Base-by-base conservation (phyloP, 2,888 invertebrate species). In the Heliconius aoede region DNA sequence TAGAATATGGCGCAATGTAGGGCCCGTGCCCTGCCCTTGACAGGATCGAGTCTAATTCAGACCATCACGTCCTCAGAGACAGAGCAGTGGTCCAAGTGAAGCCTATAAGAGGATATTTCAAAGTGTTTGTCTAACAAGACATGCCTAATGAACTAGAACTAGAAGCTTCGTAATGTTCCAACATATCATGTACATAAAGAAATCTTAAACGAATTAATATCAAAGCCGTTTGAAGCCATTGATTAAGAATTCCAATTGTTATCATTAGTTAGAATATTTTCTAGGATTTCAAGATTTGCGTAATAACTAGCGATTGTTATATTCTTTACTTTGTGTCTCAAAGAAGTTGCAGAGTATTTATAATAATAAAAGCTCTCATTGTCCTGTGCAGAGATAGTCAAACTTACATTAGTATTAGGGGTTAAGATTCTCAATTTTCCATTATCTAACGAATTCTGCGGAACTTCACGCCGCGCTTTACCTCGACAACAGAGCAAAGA, bases 291-390 rank as follows among this genome's bases (percentile, higher is more conserved):
- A 36, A 40, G 60, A 61, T 28, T 61, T 72, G 21, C 40, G 8
- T 72, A 36, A 72, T 26, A 61, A 40, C 26, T 26, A 40, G 40
- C 30, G 28, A 28, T 51, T n/a, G 46, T 51, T 46, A 68, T 26
- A 69, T 28, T 60, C 30, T 40, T 26, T 36, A 40, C 60, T 61
- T 72, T 26, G 28, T 40, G 13, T 18, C 40, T 60, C 30, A 72
- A 61, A 72, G 72, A 60, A 72, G 30, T 72, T 40, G 40, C 24
- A 36, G 36, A 72, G 58, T 60, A 72, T 72, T 72, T 72, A 72
- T 72, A 72, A 72, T 40, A 72, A 61, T 61, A 72, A 72, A 61
- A 72, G 60, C 28, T 72, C 60, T 72, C 61, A 61, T 28, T 61
- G 28, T 72, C 72, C 40, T 36, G 24, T 32, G 26, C 72, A 72